Percentiles rank a stretch among this genome's conserved stretches.
phyloP scores from a whole-genome alignment of 2,797 vertebrate genomes.

The Semotilus atromaculatus region DNA sequence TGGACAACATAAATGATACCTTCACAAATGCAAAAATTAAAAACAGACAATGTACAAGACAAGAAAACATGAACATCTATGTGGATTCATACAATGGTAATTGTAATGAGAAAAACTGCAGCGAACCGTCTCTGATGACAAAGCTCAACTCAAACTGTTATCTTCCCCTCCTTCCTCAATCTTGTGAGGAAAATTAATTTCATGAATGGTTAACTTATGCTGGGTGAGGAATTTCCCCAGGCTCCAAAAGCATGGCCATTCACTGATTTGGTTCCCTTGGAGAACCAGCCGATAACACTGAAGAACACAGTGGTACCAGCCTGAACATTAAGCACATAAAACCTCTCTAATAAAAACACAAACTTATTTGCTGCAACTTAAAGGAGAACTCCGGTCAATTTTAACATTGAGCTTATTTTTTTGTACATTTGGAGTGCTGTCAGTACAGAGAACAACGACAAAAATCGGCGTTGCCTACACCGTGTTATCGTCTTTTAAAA shows the following conservation, averaged over 20 bases:
- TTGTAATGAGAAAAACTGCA: constrained; percentile 54
- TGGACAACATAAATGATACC: constrained; percentile 9
- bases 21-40: neutral
- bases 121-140: constrained; percentile 67
- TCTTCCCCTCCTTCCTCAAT: constrained; percentile 41
- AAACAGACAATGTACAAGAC: neutral
- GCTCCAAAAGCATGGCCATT: constrained; percentile 39
- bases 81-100: neutral
- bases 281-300: constrained; percentile 56
- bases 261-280: constrained; percentile 38
- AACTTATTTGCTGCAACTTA: constrained; percentile 57
- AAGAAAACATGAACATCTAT: neutral
- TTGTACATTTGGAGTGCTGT: no score
- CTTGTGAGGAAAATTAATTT: constrained; percentile 74
- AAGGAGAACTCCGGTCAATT: no score
- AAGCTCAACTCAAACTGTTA: constrained; percentile 63
- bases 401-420: no score
- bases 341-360: constrained; percentile 49
- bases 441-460: no score
- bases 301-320: constrained; percentile 66
- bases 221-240: constrained; percentile 64
- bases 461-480: no score
- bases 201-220: constrained; percentile 67
- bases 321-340: constrained; percentile 44
- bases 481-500: no score